Percentiles rank a stretch among this genome's conserved stretches.
These are phyloP conservation scores for Drosophila dives DNA, from an alignment of 2,888 invertebrate genomes.

Conservation along the genomic window DNA sequence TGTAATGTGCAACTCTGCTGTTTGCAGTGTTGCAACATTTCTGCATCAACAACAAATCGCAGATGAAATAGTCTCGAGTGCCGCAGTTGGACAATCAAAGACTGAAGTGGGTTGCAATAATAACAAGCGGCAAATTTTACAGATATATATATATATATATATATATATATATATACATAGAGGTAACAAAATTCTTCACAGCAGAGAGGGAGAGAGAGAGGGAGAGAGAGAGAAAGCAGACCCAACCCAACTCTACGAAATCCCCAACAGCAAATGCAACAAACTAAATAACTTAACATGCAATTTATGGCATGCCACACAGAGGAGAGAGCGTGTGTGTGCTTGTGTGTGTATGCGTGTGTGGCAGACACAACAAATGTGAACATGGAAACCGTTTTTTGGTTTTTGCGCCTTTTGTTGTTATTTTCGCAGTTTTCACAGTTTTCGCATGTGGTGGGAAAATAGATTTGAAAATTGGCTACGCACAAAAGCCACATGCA, in stretches of 20 bases:
- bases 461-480: conserved; percentile 48
- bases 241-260: conserved; percentile 12
- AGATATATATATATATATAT: conserved; percentile 4
- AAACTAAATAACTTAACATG: conserved; percentile 49
- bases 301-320: conserved; percentile 47
- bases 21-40: conserved; percentile 24
- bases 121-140: conserved; percentile 39
- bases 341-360: neutral
- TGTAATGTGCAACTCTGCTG: conserved; percentile 27
- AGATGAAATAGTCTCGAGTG: conserved; percentile 60
- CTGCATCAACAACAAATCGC: conserved; percentile 39
- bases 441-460: conserved; percentile 47
- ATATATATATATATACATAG: conserved; percentile 30
- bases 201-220: neutral
- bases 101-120: conserved; percentile 44
- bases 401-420: conserved; percentile 33
- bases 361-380: conserved; percentile 33
- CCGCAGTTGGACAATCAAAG: conserved; percentile 37
- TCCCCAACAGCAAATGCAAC: conserved; percentile 33
- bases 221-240: conserved; percentile 2
- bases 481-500: conserved; percentile 34
- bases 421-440: conserved; percentile 21
- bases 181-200: conserved; percentile 28
- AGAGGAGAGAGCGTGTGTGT: neutral
- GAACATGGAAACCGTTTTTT: conserved; percentile 59